Conservation (phyloP, 2,797 vertebrate genomes). For the Octomys mimax region DNA sequence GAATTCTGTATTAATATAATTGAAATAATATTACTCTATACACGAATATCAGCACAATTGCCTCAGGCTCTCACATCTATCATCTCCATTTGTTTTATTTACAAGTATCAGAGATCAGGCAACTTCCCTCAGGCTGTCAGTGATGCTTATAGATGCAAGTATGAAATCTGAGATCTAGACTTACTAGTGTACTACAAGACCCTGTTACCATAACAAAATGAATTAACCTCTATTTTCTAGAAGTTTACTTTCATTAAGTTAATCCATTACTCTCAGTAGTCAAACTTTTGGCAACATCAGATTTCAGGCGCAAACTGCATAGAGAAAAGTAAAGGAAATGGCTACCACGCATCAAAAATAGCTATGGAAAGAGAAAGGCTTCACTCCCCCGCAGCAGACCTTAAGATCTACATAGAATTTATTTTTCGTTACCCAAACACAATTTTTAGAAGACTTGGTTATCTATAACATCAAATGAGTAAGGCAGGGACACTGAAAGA, state of each 20-base stretch:
- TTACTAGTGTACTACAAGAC: not conserved
- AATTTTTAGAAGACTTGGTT: not conserved
- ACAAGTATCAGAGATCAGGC: not conserved
- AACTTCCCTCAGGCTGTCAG: not conserved
- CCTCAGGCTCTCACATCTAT: not conserved
- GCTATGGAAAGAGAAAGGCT: not conserved
- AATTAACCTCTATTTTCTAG: slow-evolving; percentile 13
- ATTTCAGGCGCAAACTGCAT: not conserved
- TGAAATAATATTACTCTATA: slow-evolving; percentile 37
- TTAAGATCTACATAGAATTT: not conserved
- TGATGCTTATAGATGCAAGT: not conserved
- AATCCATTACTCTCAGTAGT: not conserved
- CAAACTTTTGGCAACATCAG: not conserved
- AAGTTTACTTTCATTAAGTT: slow-evolving; percentile 8
- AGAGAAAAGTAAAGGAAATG: not conserved
- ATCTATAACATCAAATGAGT: not conserved
- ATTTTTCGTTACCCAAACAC: not conserved
- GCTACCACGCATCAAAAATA: not conserved
- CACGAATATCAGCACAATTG: not conserved
- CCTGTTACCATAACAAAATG: slow-evolving; percentile 38
- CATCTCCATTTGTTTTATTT: not conserved
- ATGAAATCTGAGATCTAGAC: slow-evolving; percentile 30
- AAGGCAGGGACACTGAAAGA: not conserved
- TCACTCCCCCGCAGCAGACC: not conserved
- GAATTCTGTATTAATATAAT: not conserved